Evolutionary conservation across 1,140 invertebrate species (phyloP).

Genomic region (Meloidogyne hapla): DNA sequence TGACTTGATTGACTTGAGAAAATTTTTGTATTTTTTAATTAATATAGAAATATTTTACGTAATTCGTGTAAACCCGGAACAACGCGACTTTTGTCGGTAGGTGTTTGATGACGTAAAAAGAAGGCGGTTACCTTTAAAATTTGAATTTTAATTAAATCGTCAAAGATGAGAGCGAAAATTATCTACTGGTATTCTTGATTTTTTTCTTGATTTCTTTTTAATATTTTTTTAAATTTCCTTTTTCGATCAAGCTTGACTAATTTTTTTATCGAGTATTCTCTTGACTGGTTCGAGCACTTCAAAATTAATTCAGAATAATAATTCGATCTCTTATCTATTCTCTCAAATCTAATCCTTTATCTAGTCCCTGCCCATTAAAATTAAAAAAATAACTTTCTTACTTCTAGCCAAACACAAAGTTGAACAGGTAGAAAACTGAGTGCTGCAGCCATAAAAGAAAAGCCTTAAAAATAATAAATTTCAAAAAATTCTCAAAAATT

Average conservation of each 20-base stretch:
- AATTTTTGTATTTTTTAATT: not conserved
- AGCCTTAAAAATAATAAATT: slow-evolving; percentile 19
- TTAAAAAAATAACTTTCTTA: not conserved
- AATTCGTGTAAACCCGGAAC: slow-evolving; percentile 35
- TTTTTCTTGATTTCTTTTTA: no score
- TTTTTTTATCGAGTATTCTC: no score
- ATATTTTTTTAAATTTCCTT: no score
- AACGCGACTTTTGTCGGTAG: slow-evolving; percentile 28
- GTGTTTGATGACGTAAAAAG: slow-evolving; percentile 31
- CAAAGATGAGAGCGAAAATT: no score
- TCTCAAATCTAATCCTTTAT: not conserved
- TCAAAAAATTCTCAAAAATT: not conserved
- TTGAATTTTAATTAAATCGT: no score
- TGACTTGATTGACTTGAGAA: not conserved
- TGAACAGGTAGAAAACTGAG: slow-evolving; percentile 42
- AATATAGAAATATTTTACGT: slow-evolving; percentile 17
- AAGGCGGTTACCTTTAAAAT: slow-evolving; percentile 23
- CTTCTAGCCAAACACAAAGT: slow-evolving; percentile 39
- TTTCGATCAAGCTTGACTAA: no score
- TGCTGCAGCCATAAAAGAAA: slow-evolving; percentile 37
- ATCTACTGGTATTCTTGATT: no score
- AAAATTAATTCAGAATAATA: no score
- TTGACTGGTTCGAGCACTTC: no score
- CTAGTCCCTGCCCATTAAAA: no score
- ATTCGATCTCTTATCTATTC: no score